Conservation (phyloP, 2,888 invertebrate genomes). For the Temnothorax rugatulus region DNA sequence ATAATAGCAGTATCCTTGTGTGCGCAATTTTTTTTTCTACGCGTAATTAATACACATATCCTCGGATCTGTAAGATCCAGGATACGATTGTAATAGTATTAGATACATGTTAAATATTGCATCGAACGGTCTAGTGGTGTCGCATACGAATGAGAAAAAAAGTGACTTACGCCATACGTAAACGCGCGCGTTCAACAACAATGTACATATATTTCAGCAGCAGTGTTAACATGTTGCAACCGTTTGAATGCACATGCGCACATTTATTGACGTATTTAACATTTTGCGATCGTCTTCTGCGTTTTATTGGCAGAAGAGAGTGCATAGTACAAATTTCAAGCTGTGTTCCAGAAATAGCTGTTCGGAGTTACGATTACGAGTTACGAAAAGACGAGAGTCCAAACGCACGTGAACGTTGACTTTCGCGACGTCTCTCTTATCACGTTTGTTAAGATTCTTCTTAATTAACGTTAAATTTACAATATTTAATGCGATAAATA, state of each 20-base stretch:
- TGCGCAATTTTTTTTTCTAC: background rate
- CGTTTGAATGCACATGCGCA: background rate
- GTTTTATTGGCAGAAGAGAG: background rate
- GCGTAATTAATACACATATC: background rate
- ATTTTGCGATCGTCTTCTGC: background rate
- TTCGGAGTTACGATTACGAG: background rate
- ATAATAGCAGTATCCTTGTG: background rate
- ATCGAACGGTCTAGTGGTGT: background rate
- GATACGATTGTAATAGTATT: background rate
- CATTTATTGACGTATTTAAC: background rate
- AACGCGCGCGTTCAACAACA: background rate
- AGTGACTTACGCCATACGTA: background rate
- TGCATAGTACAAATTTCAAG: background rate
- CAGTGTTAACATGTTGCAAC: conserved; percentile 18
- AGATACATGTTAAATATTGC: conserved; percentile 1
- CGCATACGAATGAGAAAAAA: background rate
- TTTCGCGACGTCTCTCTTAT: background rate
- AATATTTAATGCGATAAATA: background rate
- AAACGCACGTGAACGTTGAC: background rate
- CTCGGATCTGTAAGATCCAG: background rate
- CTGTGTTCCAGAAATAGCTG: background rate
- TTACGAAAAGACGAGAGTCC: background rate
- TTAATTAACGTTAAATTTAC: conserved; percentile 7
- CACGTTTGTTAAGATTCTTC: background rate
- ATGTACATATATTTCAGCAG: conserved; percentile 34